Conservation (phyloP, 2,888 invertebrate genomes). For the Crossocerus cetratus region DNA sequence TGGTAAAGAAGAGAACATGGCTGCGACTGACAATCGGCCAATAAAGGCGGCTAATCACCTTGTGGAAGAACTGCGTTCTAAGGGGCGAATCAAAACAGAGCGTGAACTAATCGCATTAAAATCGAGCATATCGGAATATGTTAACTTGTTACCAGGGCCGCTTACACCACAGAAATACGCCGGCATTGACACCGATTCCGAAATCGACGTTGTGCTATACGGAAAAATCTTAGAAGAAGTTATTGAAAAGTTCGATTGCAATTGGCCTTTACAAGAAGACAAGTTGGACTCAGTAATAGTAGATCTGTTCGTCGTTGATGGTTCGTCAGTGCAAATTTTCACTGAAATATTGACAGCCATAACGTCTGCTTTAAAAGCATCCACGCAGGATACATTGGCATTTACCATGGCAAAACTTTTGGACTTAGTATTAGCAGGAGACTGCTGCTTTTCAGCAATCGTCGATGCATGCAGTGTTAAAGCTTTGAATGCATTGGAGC, state of each 20-base stretch:
- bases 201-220: conserved; percentile 78
- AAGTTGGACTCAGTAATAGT: conserved; percentile 76
- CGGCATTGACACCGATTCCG: conserved; percentile 78
- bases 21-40: conserved; percentile 48
- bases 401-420: conserved; percentile 77
- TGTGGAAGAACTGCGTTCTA: conserved; percentile 70
- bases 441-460: conserved; percentile 79
- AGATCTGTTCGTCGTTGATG: conserved; percentile 79
- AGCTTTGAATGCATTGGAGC: conserved; percentile 45
- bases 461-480: conserved; percentile 71
- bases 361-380: conserved; percentile 78
- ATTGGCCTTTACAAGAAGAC: conserved; percentile 79
- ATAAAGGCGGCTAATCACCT: conserved; percentile 69
- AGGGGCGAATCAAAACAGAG: conserved; percentile 73
- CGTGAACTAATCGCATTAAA: conserved; percentile 68
- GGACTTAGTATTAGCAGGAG: conserved; percentile 79
- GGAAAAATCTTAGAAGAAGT: conserved; percentile 78
- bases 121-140: conserved; percentile 58
- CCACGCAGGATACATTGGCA: conserved; percentile 67
- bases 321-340: conserved; percentile 70
- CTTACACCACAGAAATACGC: conserved; percentile 84
- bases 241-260: conserved; percentile 78
- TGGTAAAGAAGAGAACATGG: conserved; percentile 48
- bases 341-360: conserved; percentile 78
- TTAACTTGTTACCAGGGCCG: conserved; percentile 78